Conservation (phyloP, 2,797 vertebrate genomes). For the Enteromius fasciolatus region DNA sequence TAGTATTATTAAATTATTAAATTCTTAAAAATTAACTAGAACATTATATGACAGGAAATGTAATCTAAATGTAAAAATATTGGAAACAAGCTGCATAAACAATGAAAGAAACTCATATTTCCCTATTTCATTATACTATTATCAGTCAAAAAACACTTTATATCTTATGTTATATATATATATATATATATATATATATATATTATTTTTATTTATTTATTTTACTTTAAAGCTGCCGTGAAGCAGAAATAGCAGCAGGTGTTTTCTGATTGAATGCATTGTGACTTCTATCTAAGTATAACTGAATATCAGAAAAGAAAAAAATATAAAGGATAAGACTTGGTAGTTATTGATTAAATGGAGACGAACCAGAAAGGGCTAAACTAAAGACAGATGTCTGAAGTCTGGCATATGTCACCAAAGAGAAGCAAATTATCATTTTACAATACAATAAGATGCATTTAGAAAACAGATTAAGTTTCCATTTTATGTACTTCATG, state of each 20-base stretch:
- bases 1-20: no score
- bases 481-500: neutral
- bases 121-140: no score
- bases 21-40: no score
- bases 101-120: no score
- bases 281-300: neutral
- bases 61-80: neutral
- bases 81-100: neutral
- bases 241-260: neutral
- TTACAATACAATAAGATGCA: neutral
- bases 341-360: neutral
- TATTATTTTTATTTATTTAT: no score
- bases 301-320: neutral
- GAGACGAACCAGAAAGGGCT: neutral
- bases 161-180: no score
- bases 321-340: no score
- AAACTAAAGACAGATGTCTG: neutral
- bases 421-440: neutral
- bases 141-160: no score
- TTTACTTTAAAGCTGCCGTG: no score
- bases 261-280: neutral
- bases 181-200: no score
- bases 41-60: neutral
- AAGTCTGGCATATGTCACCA: neutral
- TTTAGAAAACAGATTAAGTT: neutral